Evolutionary conservation across 2,888 invertebrate species (phyloP), one percentile per base, ranked within the genome.

Genomic region (Microdon myrmicae): DNA sequence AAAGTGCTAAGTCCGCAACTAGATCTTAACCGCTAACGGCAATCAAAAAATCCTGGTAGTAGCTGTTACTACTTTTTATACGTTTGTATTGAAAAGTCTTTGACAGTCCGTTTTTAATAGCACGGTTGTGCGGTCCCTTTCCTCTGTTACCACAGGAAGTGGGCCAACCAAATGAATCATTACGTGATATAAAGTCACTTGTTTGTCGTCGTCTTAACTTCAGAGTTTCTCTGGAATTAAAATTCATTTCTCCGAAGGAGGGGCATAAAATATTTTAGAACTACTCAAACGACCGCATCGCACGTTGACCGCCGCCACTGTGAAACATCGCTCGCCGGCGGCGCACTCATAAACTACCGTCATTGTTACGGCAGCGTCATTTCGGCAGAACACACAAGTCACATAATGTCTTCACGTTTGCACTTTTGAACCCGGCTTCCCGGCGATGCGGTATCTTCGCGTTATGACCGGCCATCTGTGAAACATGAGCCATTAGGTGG

Each of bases 361-460:
- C 64, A 53, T 53, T 64, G 64, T 64, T 58, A 64, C 58, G 53
- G 41, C 41, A n/a, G n/a, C 35, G 37, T 23, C 23, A 31, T 53
- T 64, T 64, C 64, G 53, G 58, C 32, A 23, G 64, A 58, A 64
- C 58, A 47, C 17, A n/a, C 45, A 26, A 56, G 29, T 37, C 49
- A 48, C 56, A 49, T 47, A 64, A 64, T 58, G 64, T 51, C 58
- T 64, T 43, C 47, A 58, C 39, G 58, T 64, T 64, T 64, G 64
- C 64, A 41, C 64, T 64, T 25, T 58, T 58, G 56, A 64, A 58
- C 64, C 9, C 38, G 43, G 14, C 64, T 53, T 47, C 51, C 47
- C 44, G 47, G 51, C 58, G 49, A 51, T 49, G 44, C 60, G 17
- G 56, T 26, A 13, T 45, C 37, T 37, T 9, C 28, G 26, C 32